Evolutionary conservation across 2,797 vertebrate species (phyloP).

Genomic region (Clarias laeviceps): DNA sequence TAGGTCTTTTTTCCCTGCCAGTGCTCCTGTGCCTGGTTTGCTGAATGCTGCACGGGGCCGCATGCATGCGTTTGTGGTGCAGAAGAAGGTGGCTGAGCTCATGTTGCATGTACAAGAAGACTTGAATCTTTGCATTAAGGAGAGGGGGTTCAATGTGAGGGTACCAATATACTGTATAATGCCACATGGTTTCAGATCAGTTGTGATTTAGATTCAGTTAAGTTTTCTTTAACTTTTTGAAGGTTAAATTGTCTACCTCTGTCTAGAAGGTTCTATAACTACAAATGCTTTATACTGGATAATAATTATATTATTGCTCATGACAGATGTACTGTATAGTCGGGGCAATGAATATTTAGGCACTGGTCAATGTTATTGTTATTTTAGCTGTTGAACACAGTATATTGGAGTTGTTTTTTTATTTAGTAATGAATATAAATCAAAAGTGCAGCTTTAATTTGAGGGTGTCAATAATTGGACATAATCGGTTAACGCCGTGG

Average conservation of each 20-base stretch:
- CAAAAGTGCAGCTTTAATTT: no score
- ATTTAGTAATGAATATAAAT: no score
- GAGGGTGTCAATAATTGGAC: no score
- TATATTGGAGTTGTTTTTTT: no score
- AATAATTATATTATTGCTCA: no score
- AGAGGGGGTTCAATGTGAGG: slow-evolving; percentile 54
- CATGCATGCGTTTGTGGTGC: slow-evolving; percentile 56
- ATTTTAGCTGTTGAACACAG: no score
- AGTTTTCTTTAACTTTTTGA: slow-evolving; percentile 23
- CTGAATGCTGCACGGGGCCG: slow-evolving; percentile 59
- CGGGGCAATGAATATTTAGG: no score
- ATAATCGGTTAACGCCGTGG: no score
- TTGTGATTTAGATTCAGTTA: neutral
- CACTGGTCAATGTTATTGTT: no score
- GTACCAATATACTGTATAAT: neutral
- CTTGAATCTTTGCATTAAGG: slow-evolving; percentile 50
- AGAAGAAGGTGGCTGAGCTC: slow-evolving; percentile 25
- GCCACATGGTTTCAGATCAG: neutral
- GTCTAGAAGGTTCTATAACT: neutral
- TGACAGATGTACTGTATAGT: no score
- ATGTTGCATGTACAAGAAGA: slow-evolving; percentile 48
- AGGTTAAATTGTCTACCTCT: neutral
- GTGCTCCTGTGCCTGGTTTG: slow-evolving; percentile 49
- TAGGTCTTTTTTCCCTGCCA: slow-evolving; percentile 36
- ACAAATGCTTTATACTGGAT: neutral